Conservation (phyloP, 2,113 vertebrate species). For the Salvelinus namaycush region DNA sequence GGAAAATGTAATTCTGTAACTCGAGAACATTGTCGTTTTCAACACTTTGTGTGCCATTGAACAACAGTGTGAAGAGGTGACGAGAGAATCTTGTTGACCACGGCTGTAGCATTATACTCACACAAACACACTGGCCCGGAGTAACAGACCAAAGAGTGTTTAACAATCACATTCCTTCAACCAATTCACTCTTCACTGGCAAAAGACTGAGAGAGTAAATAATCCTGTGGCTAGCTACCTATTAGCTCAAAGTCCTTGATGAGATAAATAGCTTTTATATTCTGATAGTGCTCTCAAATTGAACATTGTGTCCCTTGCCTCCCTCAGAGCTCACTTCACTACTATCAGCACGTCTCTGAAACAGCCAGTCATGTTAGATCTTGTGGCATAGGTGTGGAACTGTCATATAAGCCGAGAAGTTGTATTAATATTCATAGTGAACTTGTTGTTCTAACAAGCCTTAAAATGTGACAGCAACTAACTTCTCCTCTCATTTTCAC, state of each 20-base stretch:
- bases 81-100: background rate
- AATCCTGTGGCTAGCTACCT: background rate
- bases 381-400: slow-evolving; percentile 68
- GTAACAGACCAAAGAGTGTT: background rate
- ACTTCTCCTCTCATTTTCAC: background rate
- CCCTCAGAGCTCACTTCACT: slow-evolving; percentile 9
- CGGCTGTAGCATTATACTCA: background rate
- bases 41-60: background rate
- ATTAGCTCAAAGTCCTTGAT: background rate
- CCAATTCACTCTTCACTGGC: background rate
- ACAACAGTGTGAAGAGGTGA: background rate
- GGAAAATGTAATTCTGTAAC: background rate
- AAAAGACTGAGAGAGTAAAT: background rate
- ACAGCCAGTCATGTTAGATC: slow-evolving; percentile 59
- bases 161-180: slow-evolving; percentile 13
- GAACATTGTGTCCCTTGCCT: background rate
- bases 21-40: background rate
- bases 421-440: background rate
- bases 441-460: background rate
- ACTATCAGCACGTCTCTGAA: slow-evolving; percentile 67
- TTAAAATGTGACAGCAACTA: background rate
- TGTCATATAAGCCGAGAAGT: slow-evolving; percentile 16
- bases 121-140: slow-evolving; percentile 3
- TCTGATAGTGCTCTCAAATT: background rate
- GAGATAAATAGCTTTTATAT: background rate